These are phyloP conservation scores for Chondrosia reniformis DNA, from an alignment of 37 sponge, comb jelly and placozoan genomes.

Conservation along the genomic window DNA sequence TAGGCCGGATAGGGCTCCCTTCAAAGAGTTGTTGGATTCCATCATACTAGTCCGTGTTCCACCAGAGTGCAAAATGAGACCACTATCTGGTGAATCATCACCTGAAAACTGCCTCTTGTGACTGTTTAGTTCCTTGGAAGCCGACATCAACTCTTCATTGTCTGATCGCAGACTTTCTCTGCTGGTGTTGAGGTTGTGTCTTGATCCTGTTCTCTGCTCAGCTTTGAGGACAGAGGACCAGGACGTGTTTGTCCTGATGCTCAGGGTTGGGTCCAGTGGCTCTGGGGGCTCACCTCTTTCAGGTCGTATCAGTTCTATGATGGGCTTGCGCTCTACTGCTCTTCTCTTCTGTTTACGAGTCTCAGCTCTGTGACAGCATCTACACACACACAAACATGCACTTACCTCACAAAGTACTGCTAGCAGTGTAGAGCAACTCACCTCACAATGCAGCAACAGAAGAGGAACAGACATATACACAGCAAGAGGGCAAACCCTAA, in stretches of 20 bases:
- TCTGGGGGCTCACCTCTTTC: not conserved
- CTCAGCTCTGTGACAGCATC: not conserved
- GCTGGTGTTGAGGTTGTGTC: not conserved
- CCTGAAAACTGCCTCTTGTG: not conserved
- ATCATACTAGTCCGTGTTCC: not conserved
- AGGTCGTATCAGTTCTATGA: not conserved
- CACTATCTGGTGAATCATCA: slow-evolving; percentile 10
- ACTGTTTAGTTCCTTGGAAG: not conserved
- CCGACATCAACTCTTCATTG: not conserved
- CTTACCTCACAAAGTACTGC: not conserved
- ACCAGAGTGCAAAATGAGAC: not conserved
- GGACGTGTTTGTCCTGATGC: slow-evolving; percentile 10
- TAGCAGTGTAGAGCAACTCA: not conserved
- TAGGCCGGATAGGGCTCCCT: not conserved
- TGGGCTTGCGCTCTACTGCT: not conserved
- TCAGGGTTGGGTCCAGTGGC: slow-evolving; percentile 16
- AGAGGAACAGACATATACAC: not conserved
- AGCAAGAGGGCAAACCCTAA: not conserved
- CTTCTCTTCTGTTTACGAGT: slow-evolving; percentile 2
- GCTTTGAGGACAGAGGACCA: slow-evolving; percentile 13
- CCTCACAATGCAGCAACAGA: slow-evolving; percentile 8
- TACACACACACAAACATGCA: not conserved
- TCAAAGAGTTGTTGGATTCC: slow-evolving; percentile 1
- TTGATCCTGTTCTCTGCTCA: not conserved
- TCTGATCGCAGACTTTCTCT: slow-evolving; percentile 10